Evolutionary conservation across 2,797 vertebrate genomes (phyloP).

Genomic region (Catostomus latipinnis): DNA sequence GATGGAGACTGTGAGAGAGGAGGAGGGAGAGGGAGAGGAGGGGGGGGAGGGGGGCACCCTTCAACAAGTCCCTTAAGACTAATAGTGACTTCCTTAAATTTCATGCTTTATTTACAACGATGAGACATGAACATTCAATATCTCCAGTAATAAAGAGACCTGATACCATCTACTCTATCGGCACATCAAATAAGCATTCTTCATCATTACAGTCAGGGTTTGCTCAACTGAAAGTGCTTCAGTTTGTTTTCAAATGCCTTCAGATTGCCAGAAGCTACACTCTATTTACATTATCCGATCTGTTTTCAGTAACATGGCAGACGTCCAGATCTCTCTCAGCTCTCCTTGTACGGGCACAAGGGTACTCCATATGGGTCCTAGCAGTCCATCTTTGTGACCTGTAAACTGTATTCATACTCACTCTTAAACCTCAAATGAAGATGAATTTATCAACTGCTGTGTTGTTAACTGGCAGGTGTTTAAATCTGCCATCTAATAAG

Average conservation of each 20-base stretch:
- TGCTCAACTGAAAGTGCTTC: conserved; percentile 8
- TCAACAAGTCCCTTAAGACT: background rate
- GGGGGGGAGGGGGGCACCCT: too few relatives aligned
- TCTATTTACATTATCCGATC: conserved; percentile 38
- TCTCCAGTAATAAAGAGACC: background rate
- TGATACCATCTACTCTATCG: background rate
- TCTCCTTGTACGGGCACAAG: conserved; percentile 52
- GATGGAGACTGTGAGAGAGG: background rate
- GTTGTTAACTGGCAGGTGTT: background rate
- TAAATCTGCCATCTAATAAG: background rate
- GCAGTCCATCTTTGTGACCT: background rate
- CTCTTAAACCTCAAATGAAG: background rate
- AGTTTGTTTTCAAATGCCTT: conserved; percentile 26
- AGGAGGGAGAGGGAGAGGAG: background rate
- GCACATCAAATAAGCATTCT: conserved; percentile 21
- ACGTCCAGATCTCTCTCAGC: conserved; percentile 26
- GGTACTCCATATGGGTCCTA: conserved; percentile 10
- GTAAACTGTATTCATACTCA: conserved; percentile 1
- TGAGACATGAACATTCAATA: background rate
- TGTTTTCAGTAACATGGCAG: conserved; percentile 35
- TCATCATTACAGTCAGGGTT: conserved; percentile 11
- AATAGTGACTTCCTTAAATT: background rate
- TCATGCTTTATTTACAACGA: background rate
- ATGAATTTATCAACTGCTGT: background rate
- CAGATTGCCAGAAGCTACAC: conserved; percentile 18